Evolutionary conservation across 2,113 vertebrate species (phyloP).

Genomic region (Ahaetulla prasina): DNA sequence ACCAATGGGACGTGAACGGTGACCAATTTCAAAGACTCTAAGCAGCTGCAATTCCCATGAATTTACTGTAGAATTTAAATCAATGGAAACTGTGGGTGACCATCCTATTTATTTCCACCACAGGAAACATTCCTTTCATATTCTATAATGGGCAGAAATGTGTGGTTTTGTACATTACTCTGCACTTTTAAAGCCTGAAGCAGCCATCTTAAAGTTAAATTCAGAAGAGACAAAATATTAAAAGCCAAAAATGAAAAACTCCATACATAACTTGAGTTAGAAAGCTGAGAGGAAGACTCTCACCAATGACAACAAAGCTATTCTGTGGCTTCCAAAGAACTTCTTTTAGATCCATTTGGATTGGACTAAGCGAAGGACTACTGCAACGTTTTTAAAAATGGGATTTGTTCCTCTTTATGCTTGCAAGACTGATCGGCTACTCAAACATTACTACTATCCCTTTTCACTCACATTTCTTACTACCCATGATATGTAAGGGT

Average conservation of each 20-base stretch:
- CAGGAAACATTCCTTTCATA: slow-evolving; percentile 23
- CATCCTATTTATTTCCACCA: slow-evolving; percentile 24
- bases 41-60: slow-evolving; percentile 32
- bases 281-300: neutral
- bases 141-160: slow-evolving; percentile 16
- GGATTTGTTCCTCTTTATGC: neutral
- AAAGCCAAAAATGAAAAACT: neutral
- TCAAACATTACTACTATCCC: neutral
- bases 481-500: neutral
- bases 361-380: neutral
- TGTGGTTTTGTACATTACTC: slow-evolving; percentile 10
- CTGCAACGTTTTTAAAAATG: neutral
- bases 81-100: slow-evolving; percentile 45
- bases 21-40: slow-evolving; percentile 22
- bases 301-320: neutral
- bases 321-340: neutral
- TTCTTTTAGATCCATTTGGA: neutral
- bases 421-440: neutral
- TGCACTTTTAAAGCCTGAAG: slow-evolving; percentile 1
- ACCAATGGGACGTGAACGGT: slow-evolving; percentile 35
- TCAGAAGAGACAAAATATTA: slow-evolving; percentile 23
- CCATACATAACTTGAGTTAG: neutral
- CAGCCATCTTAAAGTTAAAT: slow-evolving; percentile 23
- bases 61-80: slow-evolving; percentile 41
- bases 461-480: neutral